These are phyloP conservation scores for Chaenogobius annularis DNA, from an alignment of 2,113 vertebrate genomes.

Conservation along the genomic window DNA sequence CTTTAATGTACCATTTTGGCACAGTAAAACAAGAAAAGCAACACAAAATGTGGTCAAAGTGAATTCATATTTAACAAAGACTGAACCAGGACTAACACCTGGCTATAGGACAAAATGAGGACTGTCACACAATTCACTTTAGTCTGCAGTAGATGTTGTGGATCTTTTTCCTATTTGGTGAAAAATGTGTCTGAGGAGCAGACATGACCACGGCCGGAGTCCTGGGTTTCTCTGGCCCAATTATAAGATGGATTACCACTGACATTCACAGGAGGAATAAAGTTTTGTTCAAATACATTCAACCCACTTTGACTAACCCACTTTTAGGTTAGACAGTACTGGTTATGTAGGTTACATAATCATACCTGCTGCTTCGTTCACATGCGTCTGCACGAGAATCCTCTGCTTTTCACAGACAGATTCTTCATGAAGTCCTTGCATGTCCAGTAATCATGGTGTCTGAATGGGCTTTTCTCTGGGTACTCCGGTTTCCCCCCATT, in stretches of 20 bases:
- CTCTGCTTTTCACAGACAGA: background rate
- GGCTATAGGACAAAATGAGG: too few relatives aligned
- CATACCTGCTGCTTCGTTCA: background rate
- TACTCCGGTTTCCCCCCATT: too few relatives aligned
- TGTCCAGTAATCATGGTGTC: too few relatives aligned
- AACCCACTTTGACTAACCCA: constrained; percentile 7
- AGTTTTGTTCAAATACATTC: background rate
- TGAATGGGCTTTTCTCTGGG: too few relatives aligned
- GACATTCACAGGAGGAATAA: background rate
- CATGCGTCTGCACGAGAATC: background rate
- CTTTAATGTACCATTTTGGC: too few relatives aligned
- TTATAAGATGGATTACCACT: constrained; percentile 4
- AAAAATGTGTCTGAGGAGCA: background rate
- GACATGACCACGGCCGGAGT: background rate
- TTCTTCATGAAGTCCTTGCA: too few relatives aligned
- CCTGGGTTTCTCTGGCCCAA: constrained; percentile 7
- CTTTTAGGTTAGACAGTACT: background rate
- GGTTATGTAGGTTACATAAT: background rate
- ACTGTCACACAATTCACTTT: too few relatives aligned
- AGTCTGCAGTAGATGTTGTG: background rate
- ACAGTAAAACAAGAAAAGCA: too few relatives aligned
- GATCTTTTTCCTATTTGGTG: background rate
- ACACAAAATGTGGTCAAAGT: too few relatives aligned
- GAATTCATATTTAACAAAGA: too few relatives aligned
- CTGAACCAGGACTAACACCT: too few relatives aligned